Percentiles rank a stretch among this genome's conserved stretches.
phyloP scores from a whole-genome alignment of 2,888 invertebrate species.

The Phortica okadai region DNA sequence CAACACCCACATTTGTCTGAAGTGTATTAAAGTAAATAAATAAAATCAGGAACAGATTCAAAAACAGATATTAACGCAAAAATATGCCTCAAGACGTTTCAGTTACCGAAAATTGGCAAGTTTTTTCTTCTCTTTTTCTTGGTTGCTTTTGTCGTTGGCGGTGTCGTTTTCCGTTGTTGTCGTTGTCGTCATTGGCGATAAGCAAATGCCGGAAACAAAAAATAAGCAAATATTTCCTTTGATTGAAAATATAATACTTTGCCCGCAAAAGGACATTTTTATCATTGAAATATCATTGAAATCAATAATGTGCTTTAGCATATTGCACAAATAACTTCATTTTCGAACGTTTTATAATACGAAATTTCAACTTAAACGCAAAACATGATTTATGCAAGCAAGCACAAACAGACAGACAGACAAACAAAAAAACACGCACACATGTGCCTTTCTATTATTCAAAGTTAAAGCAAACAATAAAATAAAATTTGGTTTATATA shows the following conservation, averaged over 20 bases:
- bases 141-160: background rate
- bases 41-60: background rate
- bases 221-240: constrained; percentile 25
- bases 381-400: background rate
- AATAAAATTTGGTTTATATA: no score
- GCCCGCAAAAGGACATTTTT: background rate
- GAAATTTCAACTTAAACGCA: background rate
- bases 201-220: constrained; percentile 22
- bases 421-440: no score
- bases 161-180: background rate
- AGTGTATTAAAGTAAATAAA: background rate
- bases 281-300: background rate
- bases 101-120: background rate
- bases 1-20: no score
- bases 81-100: background rate
- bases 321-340: background rate
- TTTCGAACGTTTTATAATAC: background rate
- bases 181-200: constrained; percentile 1
- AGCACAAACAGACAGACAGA: background rate
- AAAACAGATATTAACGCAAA: background rate
- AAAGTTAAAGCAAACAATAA: no score
- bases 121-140: background rate
- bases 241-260: constrained; percentile 5
- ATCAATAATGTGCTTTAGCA: background rate
- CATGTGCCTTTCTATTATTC: no score